Percentiles rank a stretch among this genome's conserved stretches.
These are phyloP conservation scores for Drosophila prolongata DNA, from an alignment of 2,888 invertebrate species.

Conservation along the genomic window DNA sequence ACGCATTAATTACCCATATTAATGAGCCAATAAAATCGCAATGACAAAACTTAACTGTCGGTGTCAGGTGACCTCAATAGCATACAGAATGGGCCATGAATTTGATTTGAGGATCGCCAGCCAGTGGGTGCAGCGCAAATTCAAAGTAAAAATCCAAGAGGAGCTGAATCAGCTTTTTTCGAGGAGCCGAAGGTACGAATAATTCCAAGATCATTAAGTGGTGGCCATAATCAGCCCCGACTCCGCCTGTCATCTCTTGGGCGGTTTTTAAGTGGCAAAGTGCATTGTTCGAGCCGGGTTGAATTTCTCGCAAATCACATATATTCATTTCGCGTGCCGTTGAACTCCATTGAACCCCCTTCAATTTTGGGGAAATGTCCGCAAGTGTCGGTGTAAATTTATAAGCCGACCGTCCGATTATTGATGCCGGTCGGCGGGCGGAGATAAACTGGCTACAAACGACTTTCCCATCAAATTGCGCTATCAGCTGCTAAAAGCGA, in stretches of 20 bases:
- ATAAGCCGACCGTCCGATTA: slow-evolving; percentile 29
- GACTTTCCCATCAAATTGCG: slow-evolving; percentile 34
- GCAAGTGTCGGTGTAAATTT: slow-evolving; percentile 61
- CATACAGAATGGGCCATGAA: slow-evolving; percentile 48
- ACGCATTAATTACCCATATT: slow-evolving; percentile 63
- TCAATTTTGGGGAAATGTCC: slow-evolving; percentile 40
- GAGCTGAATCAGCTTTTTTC: slow-evolving; percentile 33
- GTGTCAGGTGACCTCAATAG: slow-evolving; percentile 66
- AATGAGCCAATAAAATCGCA: slow-evolving; percentile 61
- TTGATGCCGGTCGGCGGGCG: slow-evolving; percentile 9
- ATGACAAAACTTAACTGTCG: slow-evolving; percentile 49
- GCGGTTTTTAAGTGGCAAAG: slow-evolving; percentile 56
- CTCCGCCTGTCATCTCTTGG: slow-evolving; percentile 23
- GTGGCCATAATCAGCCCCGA: slow-evolving; percentile 23
- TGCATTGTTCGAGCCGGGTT: slow-evolving; percentile 54
- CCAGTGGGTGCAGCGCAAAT: slow-evolving; percentile 26
- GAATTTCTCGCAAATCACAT: slow-evolving; percentile 29
- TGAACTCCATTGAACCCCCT: slow-evolving; percentile 58
- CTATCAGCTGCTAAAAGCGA: slow-evolving; percentile 48
- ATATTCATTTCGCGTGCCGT: slow-evolving; percentile 57
- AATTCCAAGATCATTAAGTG: slow-evolving; percentile 26
- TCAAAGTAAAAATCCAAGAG: background rate
- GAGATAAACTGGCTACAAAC: slow-evolving; percentile 50
- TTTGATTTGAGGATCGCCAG: slow-evolving; percentile 59
- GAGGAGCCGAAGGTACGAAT: background rate